Conservation (phyloP, 2,113 vertebrate genomes). For the Corythaixoides concolor region DNA sequence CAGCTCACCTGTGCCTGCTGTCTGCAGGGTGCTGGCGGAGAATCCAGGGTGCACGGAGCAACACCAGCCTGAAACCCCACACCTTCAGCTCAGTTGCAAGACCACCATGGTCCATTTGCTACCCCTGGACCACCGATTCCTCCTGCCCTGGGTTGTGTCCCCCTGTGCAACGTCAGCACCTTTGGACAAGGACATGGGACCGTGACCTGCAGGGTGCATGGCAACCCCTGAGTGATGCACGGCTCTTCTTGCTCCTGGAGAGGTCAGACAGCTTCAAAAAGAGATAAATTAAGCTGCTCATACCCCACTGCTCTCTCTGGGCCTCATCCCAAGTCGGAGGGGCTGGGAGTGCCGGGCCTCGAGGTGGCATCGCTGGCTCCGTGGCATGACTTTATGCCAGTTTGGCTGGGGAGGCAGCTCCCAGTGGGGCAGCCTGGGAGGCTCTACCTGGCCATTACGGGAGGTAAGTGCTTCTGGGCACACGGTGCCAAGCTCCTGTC, state of each 20-base stretch:
- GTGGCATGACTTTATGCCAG: background rate
- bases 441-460: background rate
- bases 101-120: background rate
- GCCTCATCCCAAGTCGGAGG: rapidly evolving
- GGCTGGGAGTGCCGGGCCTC: rapidly evolving
- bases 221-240: background rate
- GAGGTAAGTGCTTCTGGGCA: background rate
- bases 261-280: background rate
- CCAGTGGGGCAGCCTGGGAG: background rate
- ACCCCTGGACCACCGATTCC: background rate
- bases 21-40: background rate
- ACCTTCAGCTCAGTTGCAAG: background rate
- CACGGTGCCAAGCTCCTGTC: constrained; percentile 16
- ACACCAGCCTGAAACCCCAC: background rate
- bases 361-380: rapidly evolving
- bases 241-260: background rate
- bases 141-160: background rate
- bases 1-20: background rate
- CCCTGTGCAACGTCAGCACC: background rate
- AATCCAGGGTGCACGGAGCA: background rate
- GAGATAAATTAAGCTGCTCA: background rate
- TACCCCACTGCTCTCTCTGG: background rate
- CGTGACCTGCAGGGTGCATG: rapidly evolving
- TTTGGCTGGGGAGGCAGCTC: background rate
- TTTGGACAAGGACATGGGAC: rapidly evolving